Conservation (phyloP, 1,140 invertebrate genomes). For the Araneus ventricosus region DNA sequence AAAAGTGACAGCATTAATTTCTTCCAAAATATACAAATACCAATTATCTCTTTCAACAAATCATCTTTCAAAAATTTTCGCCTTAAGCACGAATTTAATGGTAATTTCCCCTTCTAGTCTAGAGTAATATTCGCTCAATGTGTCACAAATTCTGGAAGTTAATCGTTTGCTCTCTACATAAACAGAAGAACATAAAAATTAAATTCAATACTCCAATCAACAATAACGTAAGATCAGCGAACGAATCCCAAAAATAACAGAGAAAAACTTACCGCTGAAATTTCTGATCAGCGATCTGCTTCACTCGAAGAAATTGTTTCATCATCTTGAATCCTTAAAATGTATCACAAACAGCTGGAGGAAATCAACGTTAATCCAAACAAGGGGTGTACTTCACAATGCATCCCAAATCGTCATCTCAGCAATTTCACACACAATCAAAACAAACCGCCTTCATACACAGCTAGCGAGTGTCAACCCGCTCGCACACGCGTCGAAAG, state of each 20-base stretch:
- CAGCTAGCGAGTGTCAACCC: not conserved
- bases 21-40: no score
- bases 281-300: slow-evolving; percentile 92
- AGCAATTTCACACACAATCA: not conserved
- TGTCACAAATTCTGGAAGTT: no score
- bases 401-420: slow-evolving; percentile 30
- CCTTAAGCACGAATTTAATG: no score
- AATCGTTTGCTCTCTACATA: no score
- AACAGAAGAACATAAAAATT: no score
- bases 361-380: slow-evolving; percentile 28
- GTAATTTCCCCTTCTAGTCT: no score
- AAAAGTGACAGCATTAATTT: no score
- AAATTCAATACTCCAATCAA: no score
- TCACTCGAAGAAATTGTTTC: slow-evolving; percentile 93
- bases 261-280: slow-evolving; percentile 87
- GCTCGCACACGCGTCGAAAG: not conserved
- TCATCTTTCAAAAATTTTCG: no score
- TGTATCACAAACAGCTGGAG: not conserved
- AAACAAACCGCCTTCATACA: not conserved
- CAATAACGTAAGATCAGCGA: no score
- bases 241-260: not conserved
- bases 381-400: not conserved
- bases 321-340: slow-evolving; percentile 83
- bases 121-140: no score
- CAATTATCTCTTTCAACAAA: no score